Percentiles rank a stretch among this genome's conserved stretches.
Conservation (phyloP, 2,888 invertebrate genomes). For the Himalopsyche kuldschensis region DNA sequence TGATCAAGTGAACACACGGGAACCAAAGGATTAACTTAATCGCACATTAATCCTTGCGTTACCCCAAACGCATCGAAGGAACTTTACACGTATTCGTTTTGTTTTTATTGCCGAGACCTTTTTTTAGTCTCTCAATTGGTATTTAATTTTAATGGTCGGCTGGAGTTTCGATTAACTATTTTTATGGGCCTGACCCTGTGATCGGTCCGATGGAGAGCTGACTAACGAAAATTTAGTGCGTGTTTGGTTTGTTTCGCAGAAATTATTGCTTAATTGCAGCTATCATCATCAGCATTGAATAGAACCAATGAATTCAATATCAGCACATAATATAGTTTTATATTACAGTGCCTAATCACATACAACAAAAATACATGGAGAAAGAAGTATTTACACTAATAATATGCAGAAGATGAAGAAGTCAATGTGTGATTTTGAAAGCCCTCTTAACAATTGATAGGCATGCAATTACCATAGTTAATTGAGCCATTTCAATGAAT, state of each 20-base stretch:
- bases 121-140: neutral
- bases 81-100: constrained; percentile 1
- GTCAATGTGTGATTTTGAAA: no score
- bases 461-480: no score
- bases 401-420: no score
- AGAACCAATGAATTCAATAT: no score
- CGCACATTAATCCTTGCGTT: constrained; percentile 13
- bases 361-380: no score
- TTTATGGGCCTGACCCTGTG: neutral
- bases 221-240: neutral
- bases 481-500: no score
- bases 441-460: no score
- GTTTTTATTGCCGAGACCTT: neutral
- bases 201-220: neutral
- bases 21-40: constrained; percentile 32
- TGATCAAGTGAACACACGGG: constrained; percentile 4
- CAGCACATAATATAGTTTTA: no score
- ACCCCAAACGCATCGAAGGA: neutral
- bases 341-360: no score
- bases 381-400: no score
- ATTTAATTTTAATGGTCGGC: neutral
- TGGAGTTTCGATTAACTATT: neutral
- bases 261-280: neutral
- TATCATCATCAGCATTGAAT: neutral
- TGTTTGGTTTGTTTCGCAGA: neutral